phyloP scores from a whole-genome alignment of 2,888 invertebrate species.

The Lottia scabra region DNA sequence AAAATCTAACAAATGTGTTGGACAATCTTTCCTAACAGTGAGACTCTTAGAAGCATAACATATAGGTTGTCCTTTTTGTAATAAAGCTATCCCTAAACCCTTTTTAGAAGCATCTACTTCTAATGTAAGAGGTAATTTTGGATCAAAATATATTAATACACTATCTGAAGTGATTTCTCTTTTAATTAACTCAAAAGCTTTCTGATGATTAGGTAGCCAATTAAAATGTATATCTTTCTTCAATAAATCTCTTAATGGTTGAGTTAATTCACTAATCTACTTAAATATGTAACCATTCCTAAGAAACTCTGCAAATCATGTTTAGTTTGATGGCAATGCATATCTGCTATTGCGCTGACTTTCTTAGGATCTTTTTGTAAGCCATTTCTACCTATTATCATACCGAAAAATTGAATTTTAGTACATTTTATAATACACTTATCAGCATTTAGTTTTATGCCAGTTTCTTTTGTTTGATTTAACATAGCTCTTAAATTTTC shows the following conservation, averaged over 20 bases:
- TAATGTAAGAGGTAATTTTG: conserved; percentile 24
- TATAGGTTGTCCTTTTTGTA: conserved; percentile 38
- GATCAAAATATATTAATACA: conserved; percentile 19
- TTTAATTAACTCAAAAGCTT: conserved; percentile 20
- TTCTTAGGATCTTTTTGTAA: not conserved
- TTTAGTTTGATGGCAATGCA: conserved; percentile 22
- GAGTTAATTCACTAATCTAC: conserved; percentile 15
- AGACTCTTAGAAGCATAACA: conserved; percentile 43
- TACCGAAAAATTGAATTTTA: conserved; percentile 1
- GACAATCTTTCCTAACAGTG: conserved; percentile 14
- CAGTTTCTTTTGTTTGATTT: not conserved
- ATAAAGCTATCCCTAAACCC: conserved; percentile 38
- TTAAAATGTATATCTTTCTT: conserved; percentile 25
- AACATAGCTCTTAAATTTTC: not conserved
- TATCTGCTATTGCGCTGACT: conserved; percentile 6
- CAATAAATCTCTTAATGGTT: conserved; percentile 21
- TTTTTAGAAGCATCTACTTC: conserved; percentile 38
- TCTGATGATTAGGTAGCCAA: conserved; percentile 25
- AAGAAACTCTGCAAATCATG: conserved; percentile 29
- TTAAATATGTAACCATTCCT: conserved; percentile 25
- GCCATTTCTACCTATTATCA: not conserved
- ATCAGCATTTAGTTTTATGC: not conserved
- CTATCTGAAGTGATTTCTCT: not conserved
- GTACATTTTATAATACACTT: conserved; percentile 2
- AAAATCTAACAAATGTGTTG: not conserved